A percentile compares a stretch with the other conserved stretches of the same genome.
Evolutionary conservation across 2,888 invertebrate species (phyloP).

Genomic region (Lymantria dispar): DNA sequence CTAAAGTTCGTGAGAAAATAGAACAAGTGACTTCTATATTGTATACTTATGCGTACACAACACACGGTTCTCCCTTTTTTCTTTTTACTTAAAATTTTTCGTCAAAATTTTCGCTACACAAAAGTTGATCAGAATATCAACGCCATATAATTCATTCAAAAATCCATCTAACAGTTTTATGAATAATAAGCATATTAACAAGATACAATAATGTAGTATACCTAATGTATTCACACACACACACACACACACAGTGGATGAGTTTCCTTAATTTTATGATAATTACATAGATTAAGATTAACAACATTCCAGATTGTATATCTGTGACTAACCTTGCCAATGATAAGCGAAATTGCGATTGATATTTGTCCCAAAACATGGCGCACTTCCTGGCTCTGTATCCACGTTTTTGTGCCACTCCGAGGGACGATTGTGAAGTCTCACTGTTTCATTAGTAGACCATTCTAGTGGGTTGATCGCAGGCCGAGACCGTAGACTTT

Average conservation of each 20-base stretch:
- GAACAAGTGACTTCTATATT: no score
- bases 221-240: background rate
- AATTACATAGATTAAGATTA: background rate
- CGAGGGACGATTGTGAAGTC: slow-evolving; percentile 43
- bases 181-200: no score
- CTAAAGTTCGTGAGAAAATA: no score
- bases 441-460: slow-evolving; percentile 52
- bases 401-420: slow-evolving; percentile 70
- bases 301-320: slow-evolving; percentile 3
- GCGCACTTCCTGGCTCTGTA: slow-evolving; percentile 32
- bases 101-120: no score
- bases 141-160: no score
- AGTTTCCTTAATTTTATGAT: background rate
- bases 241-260: background rate
- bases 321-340: slow-evolving; percentile 63
- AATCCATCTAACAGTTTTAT: no score
- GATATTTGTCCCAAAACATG: slow-evolving; percentile 68
- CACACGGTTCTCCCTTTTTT: no score
- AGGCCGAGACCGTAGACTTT: slow-evolving; percentile 36
- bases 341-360: slow-evolving; percentile 76
- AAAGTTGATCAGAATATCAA: no score
- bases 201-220: no score
- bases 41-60: no score
- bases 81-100: no score
- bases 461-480: slow-evolving; percentile 47